Conservation (phyloP, 2,113 vertebrate species). For the Anseranas semipalmata region DNA sequence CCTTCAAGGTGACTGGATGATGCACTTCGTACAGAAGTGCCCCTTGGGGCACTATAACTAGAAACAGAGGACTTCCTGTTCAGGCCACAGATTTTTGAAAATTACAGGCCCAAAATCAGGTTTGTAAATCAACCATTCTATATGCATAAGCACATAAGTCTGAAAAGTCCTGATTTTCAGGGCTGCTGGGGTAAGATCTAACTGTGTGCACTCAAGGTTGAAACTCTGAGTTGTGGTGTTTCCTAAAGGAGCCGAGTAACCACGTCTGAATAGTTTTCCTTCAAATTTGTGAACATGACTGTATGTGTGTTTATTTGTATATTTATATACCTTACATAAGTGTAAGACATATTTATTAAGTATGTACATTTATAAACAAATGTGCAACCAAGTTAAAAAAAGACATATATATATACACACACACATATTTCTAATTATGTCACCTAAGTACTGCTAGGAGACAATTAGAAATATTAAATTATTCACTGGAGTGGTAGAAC, state of each 20-base stretch:
- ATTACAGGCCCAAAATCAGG: not conserved
- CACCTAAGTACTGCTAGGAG: not conserved
- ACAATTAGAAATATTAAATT: not conserved
- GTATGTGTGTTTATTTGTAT: not conserved
- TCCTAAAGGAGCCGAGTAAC: not conserved
- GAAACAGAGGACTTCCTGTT: not conserved
- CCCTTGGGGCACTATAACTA: not conserved
- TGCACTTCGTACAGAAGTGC: not conserved
- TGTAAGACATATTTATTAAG: not conserved
- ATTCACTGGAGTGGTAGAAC: not conserved
- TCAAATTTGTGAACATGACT: not conserved
- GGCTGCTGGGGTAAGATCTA: not conserved
- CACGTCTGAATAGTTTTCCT: not conserved
- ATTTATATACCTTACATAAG: not conserved
- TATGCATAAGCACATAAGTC: not conserved
- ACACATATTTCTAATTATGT: not conserved
- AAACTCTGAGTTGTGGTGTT: not conserved
- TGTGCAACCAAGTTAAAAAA: not conserved
- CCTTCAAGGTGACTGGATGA: slow-evolving; percentile 21
- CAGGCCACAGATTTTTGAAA: not conserved
- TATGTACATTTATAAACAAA: not conserved
- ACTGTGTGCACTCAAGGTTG: not conserved
- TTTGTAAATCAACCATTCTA: not conserved
- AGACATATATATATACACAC: not conserved
- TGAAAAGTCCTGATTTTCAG: not conserved